Percentiles rank a stretch among this genome's conserved stretches.
phyloP scores from a whole-genome alignment of 2,888 invertebrate genomes.

The Dolomedes plantarius region DNA sequence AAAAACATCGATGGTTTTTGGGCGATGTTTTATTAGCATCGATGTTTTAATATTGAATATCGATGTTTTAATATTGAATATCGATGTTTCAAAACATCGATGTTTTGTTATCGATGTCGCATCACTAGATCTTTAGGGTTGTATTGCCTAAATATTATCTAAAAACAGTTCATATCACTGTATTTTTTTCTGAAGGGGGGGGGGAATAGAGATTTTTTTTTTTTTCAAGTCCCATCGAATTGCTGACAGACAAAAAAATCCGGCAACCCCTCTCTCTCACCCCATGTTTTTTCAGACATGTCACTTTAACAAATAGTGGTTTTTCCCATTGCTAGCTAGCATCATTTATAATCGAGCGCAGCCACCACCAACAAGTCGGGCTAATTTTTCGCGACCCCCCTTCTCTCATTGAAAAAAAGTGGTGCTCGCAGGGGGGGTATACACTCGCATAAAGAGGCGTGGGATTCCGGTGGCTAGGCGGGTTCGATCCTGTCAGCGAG shows the following conservation, averaged over 20 bases:
- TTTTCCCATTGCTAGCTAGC: constrained; percentile 4
- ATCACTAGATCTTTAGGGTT: too few species aligned
- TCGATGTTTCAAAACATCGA: too few species aligned
- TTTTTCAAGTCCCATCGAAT: not conserved
- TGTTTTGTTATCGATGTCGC: too few species aligned
- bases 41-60: too few species aligned
- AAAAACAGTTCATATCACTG: too few species aligned
- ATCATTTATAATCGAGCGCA: constrained; percentile 64
- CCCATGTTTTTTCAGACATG: constrained; percentile 28
- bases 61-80: too few species aligned
- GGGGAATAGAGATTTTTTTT: not conserved
- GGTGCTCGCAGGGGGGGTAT: not conserved
- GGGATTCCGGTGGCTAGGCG: constrained; percentile 63
- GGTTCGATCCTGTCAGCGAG: constrained; percentile 53
- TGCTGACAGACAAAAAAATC: not conserved
- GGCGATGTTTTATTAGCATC: too few species aligned
- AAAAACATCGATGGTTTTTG: too few species aligned
- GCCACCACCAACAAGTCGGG: constrained; percentile 65
- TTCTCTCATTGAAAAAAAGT: not conserved
- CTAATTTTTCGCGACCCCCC: constrained; percentile 55
- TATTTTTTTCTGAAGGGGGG: too few species aligned
- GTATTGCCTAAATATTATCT: too few species aligned
- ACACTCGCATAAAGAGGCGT: constrained; percentile 17
- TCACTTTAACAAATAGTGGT: constrained; percentile 60
- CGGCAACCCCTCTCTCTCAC: constrained; percentile 8